A percentile compares a stretch with the other conserved stretches of the same genome.
Evolutionary conservation across 2,113 vertebrate genomes (phyloP).

Genomic region (Meles meles): DNA sequence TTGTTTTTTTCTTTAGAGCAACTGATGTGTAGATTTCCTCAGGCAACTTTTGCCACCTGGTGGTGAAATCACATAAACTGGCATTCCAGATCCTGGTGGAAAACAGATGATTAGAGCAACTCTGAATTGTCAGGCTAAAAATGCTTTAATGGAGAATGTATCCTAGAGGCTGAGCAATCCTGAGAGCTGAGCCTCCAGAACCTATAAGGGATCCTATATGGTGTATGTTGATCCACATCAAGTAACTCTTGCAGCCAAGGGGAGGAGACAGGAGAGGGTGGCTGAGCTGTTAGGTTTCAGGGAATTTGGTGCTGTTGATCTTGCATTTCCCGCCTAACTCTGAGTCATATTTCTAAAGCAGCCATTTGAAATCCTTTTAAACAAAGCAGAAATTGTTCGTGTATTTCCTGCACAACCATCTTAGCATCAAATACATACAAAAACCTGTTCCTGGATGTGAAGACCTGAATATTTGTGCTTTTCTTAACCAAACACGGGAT

Average conservation of each 20-base stretch:
- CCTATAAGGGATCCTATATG: background rate
- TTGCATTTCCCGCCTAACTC: background rate
- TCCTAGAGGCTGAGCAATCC: background rate
- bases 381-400: conserved; percentile 15
- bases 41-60: conserved; percentile 72
- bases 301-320: background rate
- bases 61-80: conserved; percentile 50
- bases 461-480: conserved; percentile 57
- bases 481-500: conserved; percentile 55
- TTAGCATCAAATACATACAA: conserved; percentile 14
- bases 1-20: background rate
- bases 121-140: background rate
- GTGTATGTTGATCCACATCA: background rate
- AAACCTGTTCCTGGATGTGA: conserved; percentile 33
- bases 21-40: background rate
- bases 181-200: background rate
- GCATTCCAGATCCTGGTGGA: background rate
- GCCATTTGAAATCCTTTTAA: conserved; percentile 35
- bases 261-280: too few species aligned
- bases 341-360: background rate
- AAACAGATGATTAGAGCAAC: background rate
- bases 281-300: background rate
- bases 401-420: background rate
- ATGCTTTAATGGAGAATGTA: too few species aligned
- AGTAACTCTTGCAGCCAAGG: background rate